A percentile compares a stretch with the other conserved stretches of the same genome.
Evolutionary conservation across 2,888 invertebrate genomes (phyloP).

Genomic region (Syrista parreyssii): DNA sequence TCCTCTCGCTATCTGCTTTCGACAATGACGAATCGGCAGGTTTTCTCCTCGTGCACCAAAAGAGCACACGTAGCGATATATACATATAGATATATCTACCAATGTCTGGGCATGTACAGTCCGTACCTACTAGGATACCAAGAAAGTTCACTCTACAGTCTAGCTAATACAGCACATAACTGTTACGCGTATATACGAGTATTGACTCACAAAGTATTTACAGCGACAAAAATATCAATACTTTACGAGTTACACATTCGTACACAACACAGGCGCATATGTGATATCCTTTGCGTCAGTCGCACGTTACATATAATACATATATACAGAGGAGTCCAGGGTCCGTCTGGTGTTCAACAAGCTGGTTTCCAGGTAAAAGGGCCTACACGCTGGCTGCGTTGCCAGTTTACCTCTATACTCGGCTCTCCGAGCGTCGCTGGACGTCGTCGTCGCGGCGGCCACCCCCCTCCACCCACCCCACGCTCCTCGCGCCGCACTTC

Average conservation of each 20-base stretch:
- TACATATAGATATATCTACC: neutral
- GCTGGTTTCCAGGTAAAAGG: conserved; percentile 42
- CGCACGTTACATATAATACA: neutral
- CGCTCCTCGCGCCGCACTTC: neutral
- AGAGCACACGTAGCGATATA: too few relatives aligned
- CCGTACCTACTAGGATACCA: neutral
- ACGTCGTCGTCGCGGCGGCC: neutral
- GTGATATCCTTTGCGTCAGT: neutral
- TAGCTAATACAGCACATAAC: neutral
- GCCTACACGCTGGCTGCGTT: conserved; percentile 31
- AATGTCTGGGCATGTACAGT: neutral
- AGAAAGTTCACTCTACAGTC: neutral
- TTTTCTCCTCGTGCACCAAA: neutral
- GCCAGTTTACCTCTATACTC: conserved; percentile 29
- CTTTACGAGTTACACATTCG: neutral
- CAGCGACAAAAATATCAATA: neutral
- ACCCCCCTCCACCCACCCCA: neutral
- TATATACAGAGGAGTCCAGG: neutral
- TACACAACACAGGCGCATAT: neutral
- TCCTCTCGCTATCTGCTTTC: neutral
- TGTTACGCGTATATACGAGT: neutral
- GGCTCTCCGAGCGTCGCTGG: neutral
- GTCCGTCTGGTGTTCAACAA: neutral
- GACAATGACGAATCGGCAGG: neutral
- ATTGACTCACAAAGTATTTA: neutral